These are phyloP conservation scores for Alauda arvensis DNA, from an alignment of 2,797 vertebrate species.

Conservation along the genomic window DNA sequence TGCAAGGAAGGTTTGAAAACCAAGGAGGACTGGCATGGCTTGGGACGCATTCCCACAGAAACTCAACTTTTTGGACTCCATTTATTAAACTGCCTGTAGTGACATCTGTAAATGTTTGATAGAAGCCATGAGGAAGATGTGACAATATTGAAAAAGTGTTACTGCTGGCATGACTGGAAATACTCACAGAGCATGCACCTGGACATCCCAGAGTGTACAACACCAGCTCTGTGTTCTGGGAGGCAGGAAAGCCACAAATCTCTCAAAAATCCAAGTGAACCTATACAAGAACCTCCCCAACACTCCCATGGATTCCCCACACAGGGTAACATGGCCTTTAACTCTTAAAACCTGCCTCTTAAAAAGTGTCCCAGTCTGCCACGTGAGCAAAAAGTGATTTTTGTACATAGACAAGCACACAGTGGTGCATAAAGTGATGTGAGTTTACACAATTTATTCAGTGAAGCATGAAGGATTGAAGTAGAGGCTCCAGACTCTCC, in stretches of 20 bases:
- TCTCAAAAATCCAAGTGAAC: neutral
- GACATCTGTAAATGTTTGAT: neutral
- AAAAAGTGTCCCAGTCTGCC: neutral
- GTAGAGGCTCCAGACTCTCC: neutral
- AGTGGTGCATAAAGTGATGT: neutral
- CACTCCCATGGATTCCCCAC: neutral
- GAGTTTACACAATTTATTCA: neutral
- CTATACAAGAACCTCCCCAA: neutral
- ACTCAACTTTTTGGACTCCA: neutral
- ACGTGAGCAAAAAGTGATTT: neutral
- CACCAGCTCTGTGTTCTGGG: neutral
- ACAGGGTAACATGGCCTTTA: neutral
- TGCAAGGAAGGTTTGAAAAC: neutral
- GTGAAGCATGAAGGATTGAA: neutral
- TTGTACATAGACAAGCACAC: neutral
- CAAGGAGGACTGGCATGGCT: neutral
- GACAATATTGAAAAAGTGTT: neutral
- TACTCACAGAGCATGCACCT: neutral
- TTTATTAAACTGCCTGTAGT: neutral
- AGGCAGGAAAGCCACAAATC: neutral
- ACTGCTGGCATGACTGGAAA: neutral
- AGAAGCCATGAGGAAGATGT: neutral
- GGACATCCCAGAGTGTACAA: neutral
- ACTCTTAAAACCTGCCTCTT: neutral
- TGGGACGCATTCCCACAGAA: neutral